phyloP scores from a whole-genome alignment of 2,797 vertebrate species.

The Lacerta bilineata region DNA sequence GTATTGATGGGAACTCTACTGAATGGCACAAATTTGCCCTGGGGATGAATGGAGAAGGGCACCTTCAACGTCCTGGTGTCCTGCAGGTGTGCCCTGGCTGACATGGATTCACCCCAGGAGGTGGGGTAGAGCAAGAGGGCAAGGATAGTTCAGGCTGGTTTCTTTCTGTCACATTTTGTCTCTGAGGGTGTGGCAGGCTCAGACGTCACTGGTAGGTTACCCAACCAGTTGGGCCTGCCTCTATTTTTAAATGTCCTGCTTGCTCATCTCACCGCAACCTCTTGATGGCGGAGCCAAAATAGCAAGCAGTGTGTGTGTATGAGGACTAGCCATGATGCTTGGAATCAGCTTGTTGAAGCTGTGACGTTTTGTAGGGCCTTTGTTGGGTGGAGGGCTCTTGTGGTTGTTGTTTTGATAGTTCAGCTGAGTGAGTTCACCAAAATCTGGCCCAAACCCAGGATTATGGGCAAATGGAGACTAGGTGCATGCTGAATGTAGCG shows the following conservation, averaged over 20 bases:
- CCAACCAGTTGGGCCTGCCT: conserved; percentile 32
- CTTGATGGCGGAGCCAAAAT: background rate
- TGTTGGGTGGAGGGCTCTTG: background rate
- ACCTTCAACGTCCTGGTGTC: background rate
- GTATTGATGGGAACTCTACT: background rate
- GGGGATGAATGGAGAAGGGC: background rate
- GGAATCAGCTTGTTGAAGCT: background rate
- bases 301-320: background rate
- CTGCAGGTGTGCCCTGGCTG: background rate
- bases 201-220: conserved; percentile 1
- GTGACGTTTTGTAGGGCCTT: background rate
- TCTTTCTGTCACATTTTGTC: conserved; percentile 19
- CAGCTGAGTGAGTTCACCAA: background rate
- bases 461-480: background rate
- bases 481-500: background rate
- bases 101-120: background rate
- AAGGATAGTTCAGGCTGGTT: background rate
- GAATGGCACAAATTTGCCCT: background rate
- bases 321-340: background rate
- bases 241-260: conserved; percentile 31
- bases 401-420: too few relatives aligned
- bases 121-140: background rate
- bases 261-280: background rate
- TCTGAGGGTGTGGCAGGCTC: background rate
- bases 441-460: background rate